Base-by-base conservation (phyloP, 2,888 invertebrate species). In the Platycnemis pennipes region DNA sequence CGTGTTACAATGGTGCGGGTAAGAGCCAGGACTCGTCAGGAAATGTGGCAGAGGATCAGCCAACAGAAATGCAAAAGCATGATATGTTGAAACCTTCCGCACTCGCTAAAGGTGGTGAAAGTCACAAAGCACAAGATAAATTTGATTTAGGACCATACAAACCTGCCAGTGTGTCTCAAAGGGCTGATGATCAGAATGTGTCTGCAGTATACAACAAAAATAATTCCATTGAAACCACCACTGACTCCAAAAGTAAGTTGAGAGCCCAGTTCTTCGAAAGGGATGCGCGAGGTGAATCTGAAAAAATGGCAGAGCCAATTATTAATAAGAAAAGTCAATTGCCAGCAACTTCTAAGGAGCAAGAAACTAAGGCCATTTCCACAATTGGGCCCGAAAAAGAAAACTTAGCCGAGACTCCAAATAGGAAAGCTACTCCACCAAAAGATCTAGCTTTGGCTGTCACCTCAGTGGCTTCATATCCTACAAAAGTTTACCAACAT, bases 251-350 rank as follows among this genome's bases (percentile, higher is more conserved):
- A 45, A 91, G 44, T 44, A 56, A 63, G 44, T 45, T 91, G 13
- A 42, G 91, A 44, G 91, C 91, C 31, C 91, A 91, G 56, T 91
- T 91, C n/a, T 56, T 91, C 16, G 63, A 69, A 44, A 91, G 63
- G n/a, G 69, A 91, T 8, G 63, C 1, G 3, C 44, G 44, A 44
- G 19, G n/a, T 22, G 63, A 44, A 8, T 22, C 16, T 42, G 56
- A 31, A 19, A 42, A 91, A 56, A n/a, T n/a, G n/a, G n/a, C n/a
- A n/a, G n/a, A n/a, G n/a, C n/a, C n/a, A n/a, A n/a, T n/a, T n/a
- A n/a, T 3, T 26, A n/a, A 45, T 45, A 37, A 26, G 3, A 22
- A 69, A 44, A 63, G 11, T 3, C 44, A 63, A 44, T 63, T 44
- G 13, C 11, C 31, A 1, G 37, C 31, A 11, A 37, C 8, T 37